Base-by-base conservation (phyloP, 2,113 vertebrate genomes). In the Odocoileus hemionus region DNA sequence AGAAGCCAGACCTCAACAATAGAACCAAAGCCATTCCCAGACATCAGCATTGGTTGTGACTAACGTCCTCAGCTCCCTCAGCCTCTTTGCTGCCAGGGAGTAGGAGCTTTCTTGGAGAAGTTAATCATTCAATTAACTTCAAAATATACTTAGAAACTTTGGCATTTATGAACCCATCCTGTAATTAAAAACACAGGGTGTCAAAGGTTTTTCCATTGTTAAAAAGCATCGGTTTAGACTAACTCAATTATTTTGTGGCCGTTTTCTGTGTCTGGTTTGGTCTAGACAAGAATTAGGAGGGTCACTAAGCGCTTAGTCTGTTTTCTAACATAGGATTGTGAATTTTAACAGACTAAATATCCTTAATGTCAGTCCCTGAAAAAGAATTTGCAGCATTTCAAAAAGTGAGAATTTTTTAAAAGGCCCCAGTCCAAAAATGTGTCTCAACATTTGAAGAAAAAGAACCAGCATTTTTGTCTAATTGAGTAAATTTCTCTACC, bases 231-330 rank as follows among this genome's bases (percentile, higher is more conserved):
- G 17, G 13, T 45, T 52, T 78, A 61, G 39, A 64, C 39, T 30
- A 52, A 54, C 7, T 26, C 50, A n/a, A 74, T 64, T 79, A n/a
- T 61, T 94, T 50, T 36, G 45, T 60, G 54, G 50, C 17, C 8
- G 1, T 64, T 85, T 88, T 88, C 61, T 86, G 47, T 25, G 86
- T 87, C 91, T 39, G 54, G 61, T n/a, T 92, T 52, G 25, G 85
- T 92, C 89, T 95, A 97, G 89, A 97, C 92, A 61, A 61, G 67
- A 21, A 4, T 16, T 11, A 70, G 89, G 70, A 54, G 54, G 52
- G 52, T 39, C 30, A 7, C 11, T 6, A 43, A 70, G 11, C 5
- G 5, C 47, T 87, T 33, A 3, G 9, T 85, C 67, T 80, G 95
- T 80, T 54, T 86, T 54, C 70, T 54, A 15, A 50, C 45, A 33